Evolutionary conservation across 2,113 vertebrate species (phyloP), one percentile per base, ranked within the genome.

Genomic region (Hydrochoerus hydrochaeris): DNA sequence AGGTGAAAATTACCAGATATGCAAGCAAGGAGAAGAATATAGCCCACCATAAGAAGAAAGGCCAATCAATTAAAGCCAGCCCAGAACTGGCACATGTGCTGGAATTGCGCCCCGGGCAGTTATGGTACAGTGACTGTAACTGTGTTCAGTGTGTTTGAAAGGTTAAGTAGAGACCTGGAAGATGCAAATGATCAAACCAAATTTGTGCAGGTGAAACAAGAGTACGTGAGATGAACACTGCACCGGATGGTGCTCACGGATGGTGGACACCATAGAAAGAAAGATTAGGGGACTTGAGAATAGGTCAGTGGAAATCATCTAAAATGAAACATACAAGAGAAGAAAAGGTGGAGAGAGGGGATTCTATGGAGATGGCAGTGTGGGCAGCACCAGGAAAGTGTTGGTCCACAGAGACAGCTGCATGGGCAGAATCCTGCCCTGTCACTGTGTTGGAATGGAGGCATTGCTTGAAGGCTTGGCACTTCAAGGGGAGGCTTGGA

Each of bases 161-260:
- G 38, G 38, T n/a, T 62, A 78, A n/a, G 82, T 26, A 35, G 44
- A 46, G 26, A 26, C 65, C 19, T 0, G 3, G 77, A n/a, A 32
- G 35, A 24, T 24, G n/a, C 4, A 24, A 6, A 44, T 14, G 62
- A 32, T 63, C 35, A 16, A 44, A 75, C 11, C 67, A 57, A 16
- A 19, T 58, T 24, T 91, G 54, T 41, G 1, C 2, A 46, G 85
- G n/a, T 58, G 52, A n/a, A 71, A 4, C 62, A 60, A 16, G 8
- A 6, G 3, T 41, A 1, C 26, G 49, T 49, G 65, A 82, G 78
- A 52, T 77, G 65, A 57, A 58, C 73, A 58, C 9, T 5, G 80
- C 22, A 52, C 0, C 0, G n/a, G 14, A 4, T 2, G n/a, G n/a
- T 24, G 32, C 30, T 14, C 24, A 6, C 44, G 63, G 82, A 41